Evolutionary conservation across 2,888 invertebrate species (phyloP).

Genomic region (Cyaniris semiargus): DNA sequence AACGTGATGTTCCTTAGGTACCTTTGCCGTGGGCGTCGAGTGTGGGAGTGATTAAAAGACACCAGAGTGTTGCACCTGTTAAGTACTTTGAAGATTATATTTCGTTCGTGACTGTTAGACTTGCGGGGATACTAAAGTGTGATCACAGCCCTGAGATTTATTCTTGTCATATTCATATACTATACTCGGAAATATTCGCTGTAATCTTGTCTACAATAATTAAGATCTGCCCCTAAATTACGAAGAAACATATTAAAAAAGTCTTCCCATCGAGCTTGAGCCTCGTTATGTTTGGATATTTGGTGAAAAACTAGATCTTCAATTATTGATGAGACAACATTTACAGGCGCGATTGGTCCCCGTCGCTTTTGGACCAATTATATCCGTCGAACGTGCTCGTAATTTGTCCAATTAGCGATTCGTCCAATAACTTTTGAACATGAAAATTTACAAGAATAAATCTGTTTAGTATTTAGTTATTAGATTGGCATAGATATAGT

Average conservation of each 20-base stretch:
- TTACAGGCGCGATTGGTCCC: not conserved
- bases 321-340: conserved; percentile 1
- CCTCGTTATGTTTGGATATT: not conserved
- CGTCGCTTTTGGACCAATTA: conserved; percentile 1
- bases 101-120: conserved; percentile 78
- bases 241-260: not conserved
- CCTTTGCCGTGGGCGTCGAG: conserved; percentile 80
- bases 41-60: conserved; percentile 81
- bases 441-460: conserved; percentile 63
- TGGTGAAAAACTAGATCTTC: not conserved
- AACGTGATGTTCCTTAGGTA: conserved; percentile 81
- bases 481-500: conserved; percentile 67
- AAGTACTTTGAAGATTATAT: conserved; percentile 79
- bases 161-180: conserved; percentile 53
- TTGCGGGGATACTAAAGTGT: conserved; percentile 71
- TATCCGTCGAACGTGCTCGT: conserved; percentile 1
- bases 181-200: not conserved
- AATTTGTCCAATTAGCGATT: conserved; percentile 12
- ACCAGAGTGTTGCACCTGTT: conserved; percentile 81
- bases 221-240: not conserved
- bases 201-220: not conserved
- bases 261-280: not conserved
- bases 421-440: not conserved
- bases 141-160: conserved; percentile 67
- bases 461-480: conserved; percentile 62